Conservation (phyloP, 1,140 invertebrate genomes). For the Aphis craccivora region DNA sequence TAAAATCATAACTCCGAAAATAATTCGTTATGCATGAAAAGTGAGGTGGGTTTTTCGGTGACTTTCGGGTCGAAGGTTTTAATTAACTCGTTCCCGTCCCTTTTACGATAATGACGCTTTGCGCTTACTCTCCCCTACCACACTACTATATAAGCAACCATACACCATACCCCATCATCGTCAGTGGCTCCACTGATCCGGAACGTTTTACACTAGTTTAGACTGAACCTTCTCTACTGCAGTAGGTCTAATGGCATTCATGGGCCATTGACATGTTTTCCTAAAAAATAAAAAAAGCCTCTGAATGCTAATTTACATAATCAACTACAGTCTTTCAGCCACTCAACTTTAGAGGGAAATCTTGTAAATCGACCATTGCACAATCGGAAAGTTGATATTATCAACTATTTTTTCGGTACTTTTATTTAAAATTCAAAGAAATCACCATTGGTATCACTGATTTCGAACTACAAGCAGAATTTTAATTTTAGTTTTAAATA, state of each 20-base stretch:
- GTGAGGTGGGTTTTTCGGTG: conserved; percentile 3
- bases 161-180: not conserved
- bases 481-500: not conserved
- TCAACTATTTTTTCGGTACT: not conserved
- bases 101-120: conserved; percentile 29
- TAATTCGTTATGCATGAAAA: conserved; percentile 18
- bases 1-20: conserved; percentile 7
- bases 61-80: conserved; percentile 30
- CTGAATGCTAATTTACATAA: not conserved
- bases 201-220: conserved; percentile 23
- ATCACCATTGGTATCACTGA: not conserved
- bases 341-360: not conserved
- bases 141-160: not conserved
- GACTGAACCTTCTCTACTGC: not conserved
- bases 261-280: not conserved
- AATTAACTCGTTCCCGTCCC: not conserved
- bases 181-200: not conserved
- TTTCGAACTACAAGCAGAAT: not conserved
- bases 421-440: not conserved
- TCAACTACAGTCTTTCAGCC: not conserved
- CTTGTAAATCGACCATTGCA: not conserved
- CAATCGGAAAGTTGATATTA: not conserved
- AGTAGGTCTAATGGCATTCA: not conserved
- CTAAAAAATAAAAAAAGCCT: not conserved
- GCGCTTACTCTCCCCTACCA: not conserved